Evolutionary conservation across 53 echinoderm and acorn worm genomes (phyloP).

Genomic region (Antedon mediterranea): DNA sequence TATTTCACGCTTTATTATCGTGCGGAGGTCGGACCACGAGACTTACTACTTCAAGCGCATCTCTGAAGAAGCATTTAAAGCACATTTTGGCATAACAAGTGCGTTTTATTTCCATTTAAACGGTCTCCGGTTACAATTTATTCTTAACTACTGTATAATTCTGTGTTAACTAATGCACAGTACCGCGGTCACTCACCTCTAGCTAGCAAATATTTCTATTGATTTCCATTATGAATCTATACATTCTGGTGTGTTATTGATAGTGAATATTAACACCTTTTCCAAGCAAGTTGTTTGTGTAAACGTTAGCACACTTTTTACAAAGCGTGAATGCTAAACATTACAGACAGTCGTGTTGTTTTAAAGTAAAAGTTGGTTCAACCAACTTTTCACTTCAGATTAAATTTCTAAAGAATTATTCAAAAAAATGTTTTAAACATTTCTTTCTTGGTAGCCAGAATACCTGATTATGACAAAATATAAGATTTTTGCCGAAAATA

Average conservation of each 20-base stretch:
- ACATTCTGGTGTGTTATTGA: not conserved
- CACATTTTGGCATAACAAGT: not conserved
- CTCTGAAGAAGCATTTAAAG: not conserved
- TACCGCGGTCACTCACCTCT: not conserved
- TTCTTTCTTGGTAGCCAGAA: too few relatives aligned
- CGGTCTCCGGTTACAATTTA: not conserved
- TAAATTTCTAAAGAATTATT: too few relatives aligned
- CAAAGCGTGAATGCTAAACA: too few relatives aligned
- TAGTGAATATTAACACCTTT: not conserved
- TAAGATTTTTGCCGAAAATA: too few relatives aligned
- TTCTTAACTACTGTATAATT: too few relatives aligned
- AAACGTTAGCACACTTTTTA: not conserved
- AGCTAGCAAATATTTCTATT: not conserved
- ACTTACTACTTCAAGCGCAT: not conserved
- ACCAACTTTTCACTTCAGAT: too few relatives aligned
- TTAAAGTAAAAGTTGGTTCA: too few relatives aligned
- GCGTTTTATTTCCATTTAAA: not conserved
- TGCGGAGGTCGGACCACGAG: not conserved
- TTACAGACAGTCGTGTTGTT: too few relatives aligned
- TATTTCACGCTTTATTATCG: not conserved
- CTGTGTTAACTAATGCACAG: not conserved
- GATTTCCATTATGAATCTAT: not conserved
- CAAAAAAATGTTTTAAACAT: too few relatives aligned
- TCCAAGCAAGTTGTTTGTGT: not conserved
- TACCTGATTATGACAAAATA: too few relatives aligned